Percentiles rank a stretch among this genome's conserved stretches.
Evolutionary conservation across 2,797 vertebrate species (phyloP).

Genomic region (Girardinus metallicus): DNA sequence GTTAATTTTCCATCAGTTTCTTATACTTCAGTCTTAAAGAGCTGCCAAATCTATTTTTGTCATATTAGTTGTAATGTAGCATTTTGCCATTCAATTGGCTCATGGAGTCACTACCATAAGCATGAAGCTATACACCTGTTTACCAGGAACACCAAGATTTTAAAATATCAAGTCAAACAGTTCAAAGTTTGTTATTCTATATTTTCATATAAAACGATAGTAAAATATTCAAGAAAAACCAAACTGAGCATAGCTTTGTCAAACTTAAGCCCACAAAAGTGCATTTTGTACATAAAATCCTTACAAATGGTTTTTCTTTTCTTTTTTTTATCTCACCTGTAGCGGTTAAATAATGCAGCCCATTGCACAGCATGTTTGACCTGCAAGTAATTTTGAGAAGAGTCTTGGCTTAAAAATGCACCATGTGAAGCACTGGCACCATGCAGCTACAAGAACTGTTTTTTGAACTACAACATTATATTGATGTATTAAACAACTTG

Average conservation of each 20-base stretch:
- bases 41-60: background rate
- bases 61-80: background rate
- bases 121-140: background rate
- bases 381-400: background rate
- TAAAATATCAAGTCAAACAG: background rate
- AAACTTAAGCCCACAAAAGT: background rate
- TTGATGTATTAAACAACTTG: too few species aligned
- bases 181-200: background rate
- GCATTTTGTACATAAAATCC: background rate
- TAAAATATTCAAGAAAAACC: background rate
- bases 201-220: background rate
- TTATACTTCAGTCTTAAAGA: background rate
- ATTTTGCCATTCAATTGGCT: background rate
- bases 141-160: background rate
- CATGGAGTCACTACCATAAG: background rate
- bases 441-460: background rate
- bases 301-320: background rate
- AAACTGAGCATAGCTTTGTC: background rate
- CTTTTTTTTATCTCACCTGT: background rate
- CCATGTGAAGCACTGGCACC: background rate
- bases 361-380: too few species aligned
- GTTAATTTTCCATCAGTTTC: slow-evolving; percentile 19
- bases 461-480: too few species aligned
- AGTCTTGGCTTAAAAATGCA: background rate
- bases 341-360: background rate